Percentiles rank a stretch among this genome's conserved stretches.
Evolutionary conservation across 2,113 vertebrate species (phyloP).

Genomic region (Erythrocercus mccallii): DNA sequence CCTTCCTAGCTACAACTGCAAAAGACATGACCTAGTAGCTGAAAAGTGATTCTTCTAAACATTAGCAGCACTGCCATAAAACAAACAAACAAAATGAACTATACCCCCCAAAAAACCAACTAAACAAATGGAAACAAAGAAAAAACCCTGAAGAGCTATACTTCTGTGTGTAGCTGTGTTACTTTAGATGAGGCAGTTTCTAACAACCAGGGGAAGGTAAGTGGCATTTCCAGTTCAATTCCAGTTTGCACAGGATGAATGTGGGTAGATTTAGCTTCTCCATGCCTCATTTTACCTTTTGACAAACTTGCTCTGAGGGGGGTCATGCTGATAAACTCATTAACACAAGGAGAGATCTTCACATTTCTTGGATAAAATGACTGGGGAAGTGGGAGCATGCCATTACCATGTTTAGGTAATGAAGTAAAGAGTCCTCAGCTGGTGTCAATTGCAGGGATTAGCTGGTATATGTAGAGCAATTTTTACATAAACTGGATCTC

Average conservation of each 20-base stretch:
- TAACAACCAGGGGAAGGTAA: not conserved
- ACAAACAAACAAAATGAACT: not conserved
- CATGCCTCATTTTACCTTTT: not conserved
- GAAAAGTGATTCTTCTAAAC: not conserved
- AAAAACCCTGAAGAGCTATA: fast-evolving
- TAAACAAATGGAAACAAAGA: not conserved
- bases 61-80: not conserved
- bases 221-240: not conserved
- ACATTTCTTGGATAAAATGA: not conserved
- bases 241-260: not conserved
- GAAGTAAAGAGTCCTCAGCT: not conserved
- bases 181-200: not conserved
- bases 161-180: not conserved
- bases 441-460: not conserved
- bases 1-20: not conserved
- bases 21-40: not conserved
- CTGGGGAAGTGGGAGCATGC: not conserved
- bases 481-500: not conserved
- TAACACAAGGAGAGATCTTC: not conserved
- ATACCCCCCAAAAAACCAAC: not conserved
- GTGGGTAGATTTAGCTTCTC: not conserved
- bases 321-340: not conserved
- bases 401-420: not conserved
- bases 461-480: not conserved
- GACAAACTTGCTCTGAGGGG: not conserved